phyloP scores from a whole-genome alignment of 2,113 vertebrate species.

The Polypterus senegalus region DNA sequence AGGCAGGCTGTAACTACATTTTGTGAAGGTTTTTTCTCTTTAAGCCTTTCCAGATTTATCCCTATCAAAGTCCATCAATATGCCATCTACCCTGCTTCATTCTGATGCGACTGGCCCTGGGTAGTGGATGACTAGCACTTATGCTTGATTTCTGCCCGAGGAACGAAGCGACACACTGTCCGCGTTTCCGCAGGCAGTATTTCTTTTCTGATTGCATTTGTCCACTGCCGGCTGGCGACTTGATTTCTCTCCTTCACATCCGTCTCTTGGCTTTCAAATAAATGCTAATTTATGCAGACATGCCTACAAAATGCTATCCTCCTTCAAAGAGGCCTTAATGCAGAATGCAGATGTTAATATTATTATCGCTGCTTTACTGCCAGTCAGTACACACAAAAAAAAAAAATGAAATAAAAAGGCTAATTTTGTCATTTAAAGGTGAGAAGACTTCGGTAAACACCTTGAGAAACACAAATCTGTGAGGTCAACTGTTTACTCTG shows the following conservation, averaged over 20 bases:
- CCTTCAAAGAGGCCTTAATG: slow-evolving; percentile 1
- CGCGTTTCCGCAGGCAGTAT: background rate
- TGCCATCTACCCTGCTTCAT: background rate
- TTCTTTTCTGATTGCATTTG: background rate
- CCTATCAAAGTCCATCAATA: background rate
- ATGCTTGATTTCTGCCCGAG: background rate
- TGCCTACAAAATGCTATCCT: background rate
- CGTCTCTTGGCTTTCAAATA: background rate
- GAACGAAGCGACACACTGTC: background rate
- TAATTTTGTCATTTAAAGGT: too few species aligned
- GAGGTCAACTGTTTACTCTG: too few species aligned
- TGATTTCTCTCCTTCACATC: slow-evolving; percentile 2
- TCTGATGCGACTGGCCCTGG: background rate
- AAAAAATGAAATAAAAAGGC: too few species aligned
- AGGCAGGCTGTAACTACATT: background rate
- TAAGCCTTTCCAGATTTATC: background rate
- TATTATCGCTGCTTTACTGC: too few species aligned
- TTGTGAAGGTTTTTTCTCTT: background rate
- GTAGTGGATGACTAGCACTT: background rate
- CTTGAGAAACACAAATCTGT: too few species aligned
- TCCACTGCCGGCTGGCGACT: background rate
- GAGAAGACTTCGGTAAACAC: too few species aligned
- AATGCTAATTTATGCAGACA: slow-evolving; percentile 2
- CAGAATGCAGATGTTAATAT: background rate
- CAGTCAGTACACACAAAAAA: too few species aligned